A percentile compares a stretch with the other conserved stretches of the same genome.
phyloP scores from a whole-genome alignment of 2,113 vertebrate species.

The Brachyistius frenatus region DNA sequence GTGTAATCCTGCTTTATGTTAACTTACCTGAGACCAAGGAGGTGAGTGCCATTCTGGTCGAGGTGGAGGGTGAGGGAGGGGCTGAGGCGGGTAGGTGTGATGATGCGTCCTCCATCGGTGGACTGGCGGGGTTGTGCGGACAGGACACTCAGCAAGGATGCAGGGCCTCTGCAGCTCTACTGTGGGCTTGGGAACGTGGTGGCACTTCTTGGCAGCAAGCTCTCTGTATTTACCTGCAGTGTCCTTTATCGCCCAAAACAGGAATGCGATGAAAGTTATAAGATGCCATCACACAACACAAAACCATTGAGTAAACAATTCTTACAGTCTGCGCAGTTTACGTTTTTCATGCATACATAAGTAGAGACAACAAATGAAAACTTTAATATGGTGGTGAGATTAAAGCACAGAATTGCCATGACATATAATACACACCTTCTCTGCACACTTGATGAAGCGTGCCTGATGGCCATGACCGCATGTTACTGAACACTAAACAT shows the following conservation, averaged over 20 bases:
- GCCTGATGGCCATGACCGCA: slow-evolving; percentile 88
- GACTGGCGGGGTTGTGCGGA: slow-evolving; percentile 62
- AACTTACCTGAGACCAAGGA: slow-evolving; percentile 89
- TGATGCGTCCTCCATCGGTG: slow-evolving; percentile 42
- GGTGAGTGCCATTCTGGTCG: slow-evolving; percentile 85
- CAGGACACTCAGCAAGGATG: slow-evolving; percentile 75
- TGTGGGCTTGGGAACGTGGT: slow-evolving; percentile 83
- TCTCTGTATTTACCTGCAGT: slow-evolving; percentile 87
- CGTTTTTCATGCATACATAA: too few species aligned
- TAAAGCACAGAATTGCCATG: too few species aligned
- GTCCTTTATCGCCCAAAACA: slow-evolving; percentile 59
- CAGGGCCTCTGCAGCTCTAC: slow-evolving; percentile 85
- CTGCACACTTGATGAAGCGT: slow-evolving; percentile 87
- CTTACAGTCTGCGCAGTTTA: too few species aligned
- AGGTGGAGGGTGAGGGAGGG: slow-evolving; percentile 48
- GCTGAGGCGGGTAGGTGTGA: slow-evolving; percentile 48
- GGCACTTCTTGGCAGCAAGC: slow-evolving; percentile 86
- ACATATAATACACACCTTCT: slow-evolving; percentile 78
- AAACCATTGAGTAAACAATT: too few species aligned
- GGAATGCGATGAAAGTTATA: not conserved
- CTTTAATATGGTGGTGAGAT: too few species aligned
- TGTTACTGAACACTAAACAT: slow-evolving; percentile 87
- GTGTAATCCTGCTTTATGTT: not conserved
- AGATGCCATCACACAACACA: too few species aligned
- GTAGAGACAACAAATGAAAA: too few species aligned